Evolutionary conservation across 2,113 vertebrate species (phyloP).

Genomic region (Donacobius atricapilla): DNA sequence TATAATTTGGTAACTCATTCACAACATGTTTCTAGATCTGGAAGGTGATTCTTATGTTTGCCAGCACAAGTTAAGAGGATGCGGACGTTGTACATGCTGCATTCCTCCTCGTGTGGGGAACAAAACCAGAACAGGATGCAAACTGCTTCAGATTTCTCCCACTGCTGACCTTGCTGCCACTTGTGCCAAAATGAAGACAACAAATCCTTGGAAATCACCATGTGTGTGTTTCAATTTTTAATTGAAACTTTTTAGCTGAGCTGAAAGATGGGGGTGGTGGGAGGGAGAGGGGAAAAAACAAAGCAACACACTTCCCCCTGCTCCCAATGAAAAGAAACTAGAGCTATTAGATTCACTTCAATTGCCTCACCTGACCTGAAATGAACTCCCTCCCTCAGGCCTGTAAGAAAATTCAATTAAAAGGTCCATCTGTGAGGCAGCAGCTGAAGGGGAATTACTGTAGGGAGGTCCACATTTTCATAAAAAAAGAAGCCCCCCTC

Average conservation of each 20-base stretch:
- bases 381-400: conserved; percentile 76
- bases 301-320: conserved; percentile 62
- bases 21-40: background rate
- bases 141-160: conserved; percentile 43
- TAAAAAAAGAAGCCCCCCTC: conserved; percentile 63
- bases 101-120: background rate
- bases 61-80: background rate
- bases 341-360: conserved; percentile 75
- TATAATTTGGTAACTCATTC: background rate
- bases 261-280: background rate
- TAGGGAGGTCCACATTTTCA: conserved; percentile 74
- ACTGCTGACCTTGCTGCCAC: conserved; percentile 32
- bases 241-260: conserved; percentile 61
- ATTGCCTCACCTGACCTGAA: conserved; percentile 77
- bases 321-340: conserved; percentile 64
- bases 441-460: conserved; percentile 74
- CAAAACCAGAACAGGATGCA: conserved; percentile 30
- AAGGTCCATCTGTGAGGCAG: conserved; percentile 79
- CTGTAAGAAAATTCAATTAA: conserved; percentile 81
- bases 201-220: conserved; percentile 63
- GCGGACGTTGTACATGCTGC: background rate
- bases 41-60: background rate
- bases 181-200: conserved; percentile 53
- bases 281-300: background rate
- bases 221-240: conserved; percentile 70